Evolutionary conservation across 2,888 invertebrate species (phyloP), one percentile per base, ranked within the genome.

Genomic region (Andrena fulva): DNA sequence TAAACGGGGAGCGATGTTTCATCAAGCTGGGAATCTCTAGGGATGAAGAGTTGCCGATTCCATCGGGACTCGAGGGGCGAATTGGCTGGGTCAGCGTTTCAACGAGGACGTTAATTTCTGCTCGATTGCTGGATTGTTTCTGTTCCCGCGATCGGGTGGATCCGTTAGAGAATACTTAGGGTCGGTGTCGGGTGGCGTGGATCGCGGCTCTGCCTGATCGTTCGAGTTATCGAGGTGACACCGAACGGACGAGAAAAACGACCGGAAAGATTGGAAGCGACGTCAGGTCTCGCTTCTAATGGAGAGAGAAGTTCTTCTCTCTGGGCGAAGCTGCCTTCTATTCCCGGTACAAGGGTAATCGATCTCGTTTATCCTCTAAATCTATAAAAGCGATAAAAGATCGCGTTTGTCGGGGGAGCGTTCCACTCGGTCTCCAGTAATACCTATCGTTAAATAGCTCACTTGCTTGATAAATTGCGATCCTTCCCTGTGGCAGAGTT

Each of bases 341-440:
- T 42, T 62, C 42, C 12, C 24, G 2, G 27, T 52, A 35, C 76
- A 8, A 27, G 42, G 48, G 60, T 48, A 20, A 73, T 82, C 81
- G 72, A 82, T 82, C 82, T 77, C 68, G 52, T 48, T 77, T 69
- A 82, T 80, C 80, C 70, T 31, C n/a, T 70, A 77, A 70, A 80
- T 80, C 75, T 63, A 69, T 73, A 63, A 70, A 60, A 27, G 52
- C 72, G 62, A 68, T 66, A 75, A 75, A 75, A 56, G 80, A 66
- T 71, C 75, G 52, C 70, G 50, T 70, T 67, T 70, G 66, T 54
- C 77, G 27, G 5, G 5, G 2, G 42, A 59, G 42, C 59, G 67
- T 62, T 24, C 29, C 35, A 42, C 31, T 20, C 16, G 5, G 12
- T 29, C 24, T 20, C 0, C 10, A 56, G 27, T 24, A 56, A 56